Base-by-base conservation (phyloP, 2,113 vertebrate genomes). In the Alexandromys fortis region DNA sequence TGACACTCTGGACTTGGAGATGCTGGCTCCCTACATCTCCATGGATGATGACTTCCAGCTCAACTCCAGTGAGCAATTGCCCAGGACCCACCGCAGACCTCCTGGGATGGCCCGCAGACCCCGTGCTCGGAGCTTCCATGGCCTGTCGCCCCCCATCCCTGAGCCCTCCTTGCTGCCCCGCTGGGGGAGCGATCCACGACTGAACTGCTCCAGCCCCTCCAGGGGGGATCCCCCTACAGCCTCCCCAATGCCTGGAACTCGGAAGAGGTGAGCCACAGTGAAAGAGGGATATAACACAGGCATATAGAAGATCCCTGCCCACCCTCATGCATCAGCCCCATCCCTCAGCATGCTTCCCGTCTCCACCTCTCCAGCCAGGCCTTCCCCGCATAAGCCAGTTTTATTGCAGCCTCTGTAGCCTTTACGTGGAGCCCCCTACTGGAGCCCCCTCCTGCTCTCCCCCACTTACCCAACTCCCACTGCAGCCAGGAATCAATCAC, bases 31-130 rank as follows among this genome's bases (percentile, higher is more conserved):
- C 0, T 99, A 99, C 96, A 99, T 99, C 98, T 99, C 99, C 7
- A 99, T 99, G 99, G 99, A 99, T 2, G 99, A 99, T 0, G 99
- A 99, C 98, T 99, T 99, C 98, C 99, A 99, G 98, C 99, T 99
- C 72, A 99, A 96, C 78, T 97, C 98, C 97, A 96, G 97, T 0
- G 98, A 98, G 73, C 97, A 97, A 68, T 94, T 83, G 0, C 93
- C 96, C 26, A 94, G 82, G 83, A 35, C 78, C 82, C 30, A 33
- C 85, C 78, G 47, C 72, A 89, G 78, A 33, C 96, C 90, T 22
- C 61, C 42, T 1, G 65, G 83, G 33, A 8, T 70, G 0, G 33
- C 42, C 7, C 92, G 93, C 3, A 96, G 97, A 17, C 97, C 97
- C 42, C 98, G 97, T 0, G 96, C 98, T 2, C 94, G 85, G 86